Percentiles rank a stretch among this genome's conserved stretches.
Conservation (phyloP, 2,888 invertebrate species). For the Dyspetes luteomarginatus region DNA sequence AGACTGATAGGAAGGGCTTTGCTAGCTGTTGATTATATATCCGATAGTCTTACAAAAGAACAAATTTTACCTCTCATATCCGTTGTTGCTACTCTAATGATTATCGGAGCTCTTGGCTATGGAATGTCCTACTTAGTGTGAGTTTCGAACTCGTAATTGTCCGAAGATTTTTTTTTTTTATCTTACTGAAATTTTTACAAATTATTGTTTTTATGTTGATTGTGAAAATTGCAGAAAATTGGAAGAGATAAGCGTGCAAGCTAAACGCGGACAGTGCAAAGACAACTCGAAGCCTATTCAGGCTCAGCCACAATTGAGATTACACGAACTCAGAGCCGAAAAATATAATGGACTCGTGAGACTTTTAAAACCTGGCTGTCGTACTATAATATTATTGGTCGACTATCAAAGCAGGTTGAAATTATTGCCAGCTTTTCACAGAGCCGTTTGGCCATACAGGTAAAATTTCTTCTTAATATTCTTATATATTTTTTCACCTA, state of each 20-base stretch:
- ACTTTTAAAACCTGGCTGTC: conserved; percentile 96
- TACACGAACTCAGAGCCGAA: conserved; percentile 97
- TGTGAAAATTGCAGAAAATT: conserved; percentile 82
- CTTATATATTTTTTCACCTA: conserved; percentile 27
- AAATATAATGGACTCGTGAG: conserved; percentile 97
- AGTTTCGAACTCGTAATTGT: no score
- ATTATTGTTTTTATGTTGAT: neutral
- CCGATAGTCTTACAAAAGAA: conserved; percentile 90
- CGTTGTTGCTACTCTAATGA: conserved; percentile 90
- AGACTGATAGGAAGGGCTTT: conserved; percentile 88
- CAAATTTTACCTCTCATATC: conserved; percentile 92
- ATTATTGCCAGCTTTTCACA: conserved; percentile 95
- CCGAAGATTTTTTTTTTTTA: no score
- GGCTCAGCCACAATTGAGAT: conserved; percentile 88
- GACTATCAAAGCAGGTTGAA: conserved; percentile 94
- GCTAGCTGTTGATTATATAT: conserved; percentile 89
- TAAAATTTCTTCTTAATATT: no score
- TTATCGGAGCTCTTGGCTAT: conserved; percentile 92
- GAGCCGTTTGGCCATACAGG: conserved; percentile 98
- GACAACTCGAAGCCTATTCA: conserved; percentile 83
- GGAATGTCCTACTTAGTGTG: conserved; percentile 93
- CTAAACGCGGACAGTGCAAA: conserved; percentile 83
- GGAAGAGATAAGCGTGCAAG: conserved; percentile 86
- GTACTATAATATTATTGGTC: conserved; percentile 95
- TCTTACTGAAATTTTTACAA: conserved; percentile 22